Base-by-base conservation (phyloP, 2,888 invertebrate species). In the Zygaena filipendulae region DNA sequence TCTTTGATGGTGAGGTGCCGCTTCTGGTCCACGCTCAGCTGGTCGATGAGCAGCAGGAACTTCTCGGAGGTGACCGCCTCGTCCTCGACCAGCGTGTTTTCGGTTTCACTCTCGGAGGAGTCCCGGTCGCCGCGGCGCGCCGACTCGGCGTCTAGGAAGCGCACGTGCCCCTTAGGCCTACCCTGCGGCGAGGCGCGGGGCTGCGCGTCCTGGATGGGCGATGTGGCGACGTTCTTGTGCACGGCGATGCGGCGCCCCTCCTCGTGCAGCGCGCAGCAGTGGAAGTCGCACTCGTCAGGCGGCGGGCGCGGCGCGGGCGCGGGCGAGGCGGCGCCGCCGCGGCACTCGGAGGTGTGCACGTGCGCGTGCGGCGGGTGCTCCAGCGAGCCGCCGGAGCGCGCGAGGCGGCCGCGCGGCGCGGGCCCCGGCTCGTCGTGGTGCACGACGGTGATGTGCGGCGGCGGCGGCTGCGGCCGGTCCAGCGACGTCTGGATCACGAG, bases 211-310 rank as follows among this genome's bases (percentile, higher is more conserved):
- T 92, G 94, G 39, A 95, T 94, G 49, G 95, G 94, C 39, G 95
- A 94, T 44, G 95, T 94, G 47, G 94, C 93, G 44, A 94, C 93
- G 62, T 90, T 92, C 74, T 94, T 93, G 81, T 92, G 92, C 42
- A 93, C 92, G 42, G 93, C 92, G 58, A 95, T 94, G 59, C 92
- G 88, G 37, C 94, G 86, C 5, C 94, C 93, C 66, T 93, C 95
- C 70, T 95, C 94, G 84, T 95, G 95, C 51, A 95, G 82, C 41
- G 95, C 92, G 80, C 95, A 95, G 74, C 95, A 95, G 71, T 95
- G 95, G 77, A 95, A 95, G 81, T 95, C 95, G 82, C 95, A 95
- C 72, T 95, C 93, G 54, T 95, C 93, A 43, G 82, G 81, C 61
- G 55, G 81, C 60, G 56, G 83, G 75, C 58, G 83, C 81, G 42